Evolutionary conservation across 2,888 invertebrate species (phyloP), one percentile per base, ranked within the genome.

Genomic region (Platerodrilus igneus): DNA sequence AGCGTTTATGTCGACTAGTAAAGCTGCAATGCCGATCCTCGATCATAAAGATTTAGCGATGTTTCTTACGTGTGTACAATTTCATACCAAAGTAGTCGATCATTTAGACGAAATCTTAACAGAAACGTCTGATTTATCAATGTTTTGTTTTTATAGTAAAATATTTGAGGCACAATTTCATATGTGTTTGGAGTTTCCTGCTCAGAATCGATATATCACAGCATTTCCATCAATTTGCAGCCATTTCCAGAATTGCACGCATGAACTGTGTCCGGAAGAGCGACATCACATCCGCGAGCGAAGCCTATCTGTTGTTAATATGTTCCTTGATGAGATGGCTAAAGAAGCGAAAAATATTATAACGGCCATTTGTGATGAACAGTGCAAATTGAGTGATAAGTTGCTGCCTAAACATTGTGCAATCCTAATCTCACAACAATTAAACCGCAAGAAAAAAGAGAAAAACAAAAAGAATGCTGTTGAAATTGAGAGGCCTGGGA

Each of bases 261-360:
- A 99, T 69, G 94, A 96, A 64, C 77, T 99, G 57, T 99, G 97
- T 56, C 99, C 99, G 0, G 99, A 99, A 70, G 97, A 99, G 70
- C 78, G 95, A 37, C 93, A 95, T 69, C 95, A 95, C 58, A 95
- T 97, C 44, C 80, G 95, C 35, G 95, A 96, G 58, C 78, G 95
- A 47, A 94, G 94, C 60, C 74, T 99, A 13, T 94, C 92, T 16
- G 90, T 96, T 23, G 96, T 97, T 0, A 96, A 97, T 60, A 88
- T 93, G 76, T 97, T 94, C 64, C 72, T 99, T 37, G 97, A 99
- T 64, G 96, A 99, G 72, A 96, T 99, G 90, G 92, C 96, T 0
- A 95, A 95, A 67, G 96, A 97, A 67, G 94, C 94, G 0, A 95
- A 96, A 67, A 96, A 96, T 64, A 96, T 99, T 21, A 94, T 99